Evolutionary conservation across 1,140 invertebrate genomes (phyloP).

Genomic region (Bombus superbus): DNA sequence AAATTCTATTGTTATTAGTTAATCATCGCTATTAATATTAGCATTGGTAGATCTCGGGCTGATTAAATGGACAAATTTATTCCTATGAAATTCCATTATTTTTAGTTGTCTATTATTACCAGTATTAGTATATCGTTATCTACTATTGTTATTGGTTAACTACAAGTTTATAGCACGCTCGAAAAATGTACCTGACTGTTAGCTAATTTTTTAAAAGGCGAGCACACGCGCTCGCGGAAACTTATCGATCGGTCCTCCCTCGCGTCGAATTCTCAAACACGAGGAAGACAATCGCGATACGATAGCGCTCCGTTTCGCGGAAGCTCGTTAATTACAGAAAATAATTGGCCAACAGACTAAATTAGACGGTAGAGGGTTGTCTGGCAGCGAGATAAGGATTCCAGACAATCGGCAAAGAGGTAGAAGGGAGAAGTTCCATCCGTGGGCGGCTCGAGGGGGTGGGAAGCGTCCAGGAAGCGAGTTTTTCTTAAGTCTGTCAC

Average conservation of each 20-base stretch:
- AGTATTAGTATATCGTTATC: no score
- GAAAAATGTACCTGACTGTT: no score
- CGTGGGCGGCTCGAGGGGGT: background rate
- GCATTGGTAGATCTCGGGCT: no score
- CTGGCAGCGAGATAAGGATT: conserved; percentile 53
- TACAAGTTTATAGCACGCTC: no score
- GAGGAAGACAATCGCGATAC: background rate
- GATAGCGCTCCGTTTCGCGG: conserved; percentile 1
- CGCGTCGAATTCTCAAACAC: conserved; percentile 6
- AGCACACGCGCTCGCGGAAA: no score
- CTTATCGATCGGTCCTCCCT: conserved; percentile 20
- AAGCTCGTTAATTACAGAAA: conserved; percentile 60
- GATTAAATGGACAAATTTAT: no score
- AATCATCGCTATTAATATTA: no score
- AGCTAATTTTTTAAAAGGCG: no score
- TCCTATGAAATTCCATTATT: no score
- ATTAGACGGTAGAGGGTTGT: conserved; percentile 25
- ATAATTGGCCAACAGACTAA: conserved; percentile 52
- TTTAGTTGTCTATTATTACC: no score
- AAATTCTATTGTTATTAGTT: background rate
- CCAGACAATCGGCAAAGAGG: conserved; percentile 21
- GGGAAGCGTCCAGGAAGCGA: background rate
- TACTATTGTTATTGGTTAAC: no score
- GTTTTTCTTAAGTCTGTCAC: conserved; percentile 32
- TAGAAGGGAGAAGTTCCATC: background rate